These are phyloP conservation scores for Mythimna lalbum DNA, from an alignment of 2,888 invertebrate species.

Conservation along the genomic window DNA sequence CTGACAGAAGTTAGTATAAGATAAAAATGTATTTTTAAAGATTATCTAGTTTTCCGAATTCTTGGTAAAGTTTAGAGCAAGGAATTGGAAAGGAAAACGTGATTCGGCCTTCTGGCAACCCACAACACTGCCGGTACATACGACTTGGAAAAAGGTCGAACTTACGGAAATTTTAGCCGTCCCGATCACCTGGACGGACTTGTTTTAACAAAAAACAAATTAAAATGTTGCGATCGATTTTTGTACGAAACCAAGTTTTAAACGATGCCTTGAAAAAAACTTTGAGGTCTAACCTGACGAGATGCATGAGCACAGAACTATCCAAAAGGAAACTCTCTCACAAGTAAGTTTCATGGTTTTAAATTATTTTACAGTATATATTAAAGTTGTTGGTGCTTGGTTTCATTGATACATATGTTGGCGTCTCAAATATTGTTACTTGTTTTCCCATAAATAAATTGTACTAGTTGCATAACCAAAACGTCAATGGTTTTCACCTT, in stretches of 20 bases:
- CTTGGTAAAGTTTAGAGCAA: neutral
- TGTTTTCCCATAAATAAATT: constrained; percentile 40
- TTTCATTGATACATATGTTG: constrained; percentile 5
- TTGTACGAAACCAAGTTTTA: constrained; percentile 92
- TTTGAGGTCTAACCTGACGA: constrained; percentile 90
- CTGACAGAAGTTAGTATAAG: too few species aligned
- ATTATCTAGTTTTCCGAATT: neutral
- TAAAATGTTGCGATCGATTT: constrained; percentile 94
- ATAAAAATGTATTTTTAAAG: too few species aligned
- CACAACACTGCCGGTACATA: constrained; percentile 77
- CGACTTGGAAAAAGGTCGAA: constrained; percentile 86
- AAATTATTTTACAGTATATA: constrained; percentile 28
- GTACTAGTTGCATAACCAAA: constrained; percentile 87
- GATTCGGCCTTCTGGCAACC: constrained; percentile 68
- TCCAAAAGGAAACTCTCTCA: constrained; percentile 91
- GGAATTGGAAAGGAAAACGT: neutral
- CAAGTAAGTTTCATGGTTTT: constrained; percentile 85
- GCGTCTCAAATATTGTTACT: constrained; percentile 8
- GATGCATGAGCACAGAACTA: constrained; percentile 92
- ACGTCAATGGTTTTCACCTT: constrained; percentile 82
- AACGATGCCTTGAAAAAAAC: constrained; percentile 92
- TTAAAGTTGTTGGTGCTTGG: constrained; percentile 15
- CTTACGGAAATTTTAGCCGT: constrained; percentile 79
- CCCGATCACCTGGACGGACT: constrained; percentile 83
- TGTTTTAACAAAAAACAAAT: constrained; percentile 73